Percentiles rank a stretch among this genome's conserved stretches.
Evolutionary conservation across 2,888 invertebrate genomes (phyloP).

Genomic region (Catocala sponsa): DNA sequence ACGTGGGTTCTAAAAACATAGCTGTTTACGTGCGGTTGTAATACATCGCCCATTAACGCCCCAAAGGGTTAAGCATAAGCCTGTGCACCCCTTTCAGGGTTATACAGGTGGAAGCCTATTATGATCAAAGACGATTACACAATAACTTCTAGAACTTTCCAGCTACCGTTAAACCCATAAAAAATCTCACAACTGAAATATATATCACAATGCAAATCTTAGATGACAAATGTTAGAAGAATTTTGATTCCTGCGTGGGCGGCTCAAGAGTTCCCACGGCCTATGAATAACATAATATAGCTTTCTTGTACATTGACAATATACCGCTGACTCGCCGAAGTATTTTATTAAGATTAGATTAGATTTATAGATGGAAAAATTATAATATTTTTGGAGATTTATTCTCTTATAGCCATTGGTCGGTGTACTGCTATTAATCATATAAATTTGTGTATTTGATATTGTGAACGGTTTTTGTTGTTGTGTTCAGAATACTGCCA

Average conservation of each 20-base stretch:
- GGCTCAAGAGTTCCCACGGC: conserved; percentile 58
- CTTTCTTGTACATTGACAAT: conserved; percentile 49
- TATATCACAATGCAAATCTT: conserved; percentile 50
- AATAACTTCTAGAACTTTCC: neutral
- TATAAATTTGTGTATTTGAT: conserved; percentile 33
- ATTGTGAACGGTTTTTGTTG: conserved; percentile 15
- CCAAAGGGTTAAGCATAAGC: too few relatives aligned
- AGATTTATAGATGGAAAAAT: conserved; percentile 53
- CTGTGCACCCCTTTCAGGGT: too few relatives aligned
- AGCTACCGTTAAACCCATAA: conserved; percentile 6
- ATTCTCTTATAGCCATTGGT: conserved; percentile 29
- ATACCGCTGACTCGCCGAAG: conserved; percentile 52
- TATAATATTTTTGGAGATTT: conserved; percentile 51
- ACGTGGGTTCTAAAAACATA: too few relatives aligned
- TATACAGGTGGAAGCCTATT: too few relatives aligned
- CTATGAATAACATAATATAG: conserved; percentile 49
- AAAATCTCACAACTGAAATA: conserved; percentile 18
- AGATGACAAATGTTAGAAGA: conserved; percentile 64
- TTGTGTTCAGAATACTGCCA: conserved; percentile 8
- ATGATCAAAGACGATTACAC: too few relatives aligned
- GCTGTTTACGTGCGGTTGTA: too few relatives aligned
- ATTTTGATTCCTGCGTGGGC: conserved; percentile 59
- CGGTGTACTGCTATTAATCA: conserved; percentile 38
- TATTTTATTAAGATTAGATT: conserved; percentile 58
- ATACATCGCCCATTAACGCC: too few relatives aligned